phyloP scores from a whole-genome alignment of 2,888 invertebrate species.

The Pseudoips prasinana region DNA sequence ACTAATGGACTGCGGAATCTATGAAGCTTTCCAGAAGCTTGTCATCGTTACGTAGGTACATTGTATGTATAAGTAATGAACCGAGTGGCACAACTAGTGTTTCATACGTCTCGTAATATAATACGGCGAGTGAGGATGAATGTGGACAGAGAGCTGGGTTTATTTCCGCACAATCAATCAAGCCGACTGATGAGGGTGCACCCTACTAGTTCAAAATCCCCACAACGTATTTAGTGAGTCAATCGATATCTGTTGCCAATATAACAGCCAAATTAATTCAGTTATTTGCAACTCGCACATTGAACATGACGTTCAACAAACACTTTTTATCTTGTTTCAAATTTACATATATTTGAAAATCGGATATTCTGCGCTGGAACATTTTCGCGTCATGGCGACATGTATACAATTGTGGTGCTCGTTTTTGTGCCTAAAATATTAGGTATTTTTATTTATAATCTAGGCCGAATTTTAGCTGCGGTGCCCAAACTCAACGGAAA shows the following conservation, averaged over 20 bases:
- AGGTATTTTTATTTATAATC: too few species aligned
- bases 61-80: conserved; percentile 28
- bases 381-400: conserved; percentile 51
- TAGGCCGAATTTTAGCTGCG: too few species aligned
- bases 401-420: too few species aligned
- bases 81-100: conserved; percentile 17
- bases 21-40: conserved; percentile 55
- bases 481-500: too few species aligned
- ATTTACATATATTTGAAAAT: conserved; percentile 69
- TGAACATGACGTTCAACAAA: conserved; percentile 54
- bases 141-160: conserved; percentile 49
- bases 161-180: conserved; percentile 75
- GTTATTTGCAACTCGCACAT: conserved; percentile 47
- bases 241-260: conserved; percentile 50
- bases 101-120: conserved; percentile 21
- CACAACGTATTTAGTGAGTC: conserved; percentile 51
- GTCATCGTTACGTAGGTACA: conserved; percentile 38
- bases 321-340: conserved; percentile 61
- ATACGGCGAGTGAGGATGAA: conserved; percentile 36
- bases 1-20: conserved; percentile 71
- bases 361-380: conserved; percentile 59
- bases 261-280: conserved; percentile 44
- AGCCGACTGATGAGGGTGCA: conserved; percentile 63
- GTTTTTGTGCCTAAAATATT: too few species aligned
- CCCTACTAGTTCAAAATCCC: conserved; percentile 52